These are phyloP conservation scores for Drosophila virilis DNA, from an alignment of 1,140 invertebrate genomes.

Conservation along the genomic window DNA sequence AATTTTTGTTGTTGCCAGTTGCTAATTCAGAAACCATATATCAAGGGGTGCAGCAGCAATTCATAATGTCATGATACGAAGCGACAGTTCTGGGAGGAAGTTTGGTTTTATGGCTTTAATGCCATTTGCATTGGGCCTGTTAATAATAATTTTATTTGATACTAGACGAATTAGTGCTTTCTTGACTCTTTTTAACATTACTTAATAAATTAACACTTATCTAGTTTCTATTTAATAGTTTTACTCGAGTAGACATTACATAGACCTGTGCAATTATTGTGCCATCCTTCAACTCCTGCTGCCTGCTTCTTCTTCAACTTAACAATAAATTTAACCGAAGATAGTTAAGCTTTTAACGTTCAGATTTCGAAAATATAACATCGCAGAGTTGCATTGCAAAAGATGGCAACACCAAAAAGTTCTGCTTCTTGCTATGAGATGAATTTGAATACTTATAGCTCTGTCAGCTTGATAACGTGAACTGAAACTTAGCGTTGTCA, in stretches of 20 bases:
- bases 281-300: no score
- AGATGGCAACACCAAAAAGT: constrained; percentile 1
- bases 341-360: background rate
- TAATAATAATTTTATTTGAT: no score
- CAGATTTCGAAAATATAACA: background rate
- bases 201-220: no score
- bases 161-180: no score
- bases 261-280: no score
- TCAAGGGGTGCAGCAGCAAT: constrained; percentile 38
- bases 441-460: background rate
- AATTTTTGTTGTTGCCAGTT: constrained; percentile 22
- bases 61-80: constrained; percentile 30
- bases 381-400: background rate
- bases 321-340: background rate
- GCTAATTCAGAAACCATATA: constrained; percentile 43
- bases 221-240: no score
- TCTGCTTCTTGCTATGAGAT: no score
- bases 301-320: no score
- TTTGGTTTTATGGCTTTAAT: background rate
- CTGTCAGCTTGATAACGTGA: background rate
- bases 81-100: constrained; percentile 1
- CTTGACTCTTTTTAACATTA: no score
- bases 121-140: background rate
- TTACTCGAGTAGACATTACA: no score
- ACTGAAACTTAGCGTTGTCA: background rate